Base-by-base conservation (phyloP, 2,888 invertebrate genomes). In the Monopis laevigella region DNA sequence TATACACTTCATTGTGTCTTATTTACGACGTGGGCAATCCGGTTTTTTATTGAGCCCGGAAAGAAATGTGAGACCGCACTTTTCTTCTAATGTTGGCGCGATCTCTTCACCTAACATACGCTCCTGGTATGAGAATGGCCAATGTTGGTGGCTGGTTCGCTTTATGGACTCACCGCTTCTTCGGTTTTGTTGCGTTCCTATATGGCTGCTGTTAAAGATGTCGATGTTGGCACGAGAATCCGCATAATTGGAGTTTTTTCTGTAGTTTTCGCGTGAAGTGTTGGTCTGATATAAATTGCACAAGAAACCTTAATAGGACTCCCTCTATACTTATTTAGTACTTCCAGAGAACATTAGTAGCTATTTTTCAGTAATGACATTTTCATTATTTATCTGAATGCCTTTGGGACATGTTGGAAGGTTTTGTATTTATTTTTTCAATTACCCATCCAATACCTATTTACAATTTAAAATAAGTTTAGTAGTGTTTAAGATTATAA, bases 41-140 rank as follows among this genome's bases (percentile, higher is more conserved):
- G 66, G 70, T 67, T 71, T 67, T 59, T 63, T 58, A 55, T 49
- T 46, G 46, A 38, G 36, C 41, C 35, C 40, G 18, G 41, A 39
- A 44, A 39, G 43, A 40, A 40, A 40, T 40, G 40, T 40, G 29
- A 21, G 36, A 30, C 40, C 28, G 27, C 18, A 12, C 16, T 29
- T 35, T 36, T 28, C 21, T 36, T 21, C 21, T 13, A 41, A 36
- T 41, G 35, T 36, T 34, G 32, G 30, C 28, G 21, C 29, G 27
- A 41, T 29, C 41, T 28, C 41, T n/a, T 36, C 19, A 12, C 21
- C 21, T 36, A n/a, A 21, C 21, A 60, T 74, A 56, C 41, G 43
- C 57, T 62, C 72, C 73, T 73, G 63, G 74, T 73, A 71, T 48
- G 59, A 65, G 53, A 69, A 59, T 71, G 70, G 59, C 52, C 55